Base-by-base conservation (phyloP, 2,888 invertebrate genomes). In the Noctua pronuba region DNA sequence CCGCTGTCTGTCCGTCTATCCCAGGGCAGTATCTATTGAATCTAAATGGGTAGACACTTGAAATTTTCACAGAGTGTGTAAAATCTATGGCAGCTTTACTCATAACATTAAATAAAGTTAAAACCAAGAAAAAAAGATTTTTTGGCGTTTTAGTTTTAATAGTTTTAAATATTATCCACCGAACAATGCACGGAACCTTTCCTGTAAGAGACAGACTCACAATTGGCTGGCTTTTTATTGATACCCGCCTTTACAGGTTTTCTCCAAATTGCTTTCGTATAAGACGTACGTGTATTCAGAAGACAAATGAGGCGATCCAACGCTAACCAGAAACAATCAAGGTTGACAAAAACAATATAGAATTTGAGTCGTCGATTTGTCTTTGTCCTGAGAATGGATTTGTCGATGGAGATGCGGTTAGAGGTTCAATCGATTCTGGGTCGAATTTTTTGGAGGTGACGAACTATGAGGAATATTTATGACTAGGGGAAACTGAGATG, bases 331-430 rank as follows among this genome's bases (percentile, higher is more conserved):
- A 90, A 88, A 91, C 89, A 91, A 91, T 91, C 90, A 89, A 83
- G 86, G 79, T 79, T 83, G 87, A 88, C 87, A 90, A 91, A 89
- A 92, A 90, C 89, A 91, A 90, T 89, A 88, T 89, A 89, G 90
- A 91, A 90, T 90, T 91, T 89, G 90, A 89, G 89, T 90, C 82
- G 88, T 85, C 92, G 85, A 93, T 93, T 92, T 92, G 90, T 93
- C 92, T 90, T 86, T 90, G 92, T 92, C 92, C 78, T 28, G 2
- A 69, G 73, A 84, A 86, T 89, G 88, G 88, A 90, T 89, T 88
- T 88, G 89, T 86, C 80, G 86, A 88, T 88, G 86, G 79, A 65
- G 75, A 81, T 82, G 58, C 79, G 81, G 75, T 79, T 66, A 72
- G 77, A 66, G 67, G 79, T 75, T 60, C 55, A 38, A 77, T 84